phyloP scores from a whole-genome alignment of 2,888 invertebrate species.

The Ochropleura leucogaster region DNA sequence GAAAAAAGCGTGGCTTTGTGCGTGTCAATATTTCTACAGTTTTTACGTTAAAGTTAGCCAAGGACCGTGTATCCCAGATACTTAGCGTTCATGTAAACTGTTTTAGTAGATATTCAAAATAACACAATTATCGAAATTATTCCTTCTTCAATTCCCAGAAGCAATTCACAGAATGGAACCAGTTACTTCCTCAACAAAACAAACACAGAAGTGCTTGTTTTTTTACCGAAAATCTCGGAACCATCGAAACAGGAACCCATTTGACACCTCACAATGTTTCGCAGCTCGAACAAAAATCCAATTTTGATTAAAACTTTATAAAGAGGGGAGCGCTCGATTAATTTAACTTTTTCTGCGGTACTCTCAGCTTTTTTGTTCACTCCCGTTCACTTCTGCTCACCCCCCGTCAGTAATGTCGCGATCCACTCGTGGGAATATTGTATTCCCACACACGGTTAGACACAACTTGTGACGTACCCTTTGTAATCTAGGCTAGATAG shows the following conservation, averaged over 20 bases:
- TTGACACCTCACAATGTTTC: constrained; percentile 65
- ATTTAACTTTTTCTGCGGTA: constrained; percentile 78
- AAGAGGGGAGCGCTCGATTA: constrained; percentile 73
- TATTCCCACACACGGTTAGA: no score
- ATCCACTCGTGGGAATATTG: constrained; percentile 53
- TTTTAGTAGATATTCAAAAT: neutral
- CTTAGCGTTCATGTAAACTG: neutral
- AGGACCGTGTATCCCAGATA: neutral
- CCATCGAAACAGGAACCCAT: constrained; percentile 55
- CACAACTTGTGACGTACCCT: constrained; percentile 39
- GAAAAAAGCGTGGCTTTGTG: neutral
- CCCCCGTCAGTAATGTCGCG: constrained; percentile 52
- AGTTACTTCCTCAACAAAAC: constrained; percentile 38
- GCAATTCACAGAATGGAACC: constrained; percentile 35
- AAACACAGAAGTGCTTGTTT: constrained; percentile 47
- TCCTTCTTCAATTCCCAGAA: constrained; percentile 22
- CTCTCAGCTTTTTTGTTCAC: constrained; percentile 53
- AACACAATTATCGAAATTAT: constrained; percentile 27
- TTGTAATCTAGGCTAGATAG: constrained; percentile 12
- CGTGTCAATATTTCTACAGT: neutral
- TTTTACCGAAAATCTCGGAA: constrained; percentile 51
- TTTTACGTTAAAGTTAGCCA: neutral
- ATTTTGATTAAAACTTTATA: constrained; percentile 80
- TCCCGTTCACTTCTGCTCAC: constrained; percentile 38
- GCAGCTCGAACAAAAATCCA: constrained; percentile 70